These are phyloP conservation scores for Polyodon spathula DNA, from an alignment of 2,113 vertebrate genomes.

Conservation along the genomic window DNA sequence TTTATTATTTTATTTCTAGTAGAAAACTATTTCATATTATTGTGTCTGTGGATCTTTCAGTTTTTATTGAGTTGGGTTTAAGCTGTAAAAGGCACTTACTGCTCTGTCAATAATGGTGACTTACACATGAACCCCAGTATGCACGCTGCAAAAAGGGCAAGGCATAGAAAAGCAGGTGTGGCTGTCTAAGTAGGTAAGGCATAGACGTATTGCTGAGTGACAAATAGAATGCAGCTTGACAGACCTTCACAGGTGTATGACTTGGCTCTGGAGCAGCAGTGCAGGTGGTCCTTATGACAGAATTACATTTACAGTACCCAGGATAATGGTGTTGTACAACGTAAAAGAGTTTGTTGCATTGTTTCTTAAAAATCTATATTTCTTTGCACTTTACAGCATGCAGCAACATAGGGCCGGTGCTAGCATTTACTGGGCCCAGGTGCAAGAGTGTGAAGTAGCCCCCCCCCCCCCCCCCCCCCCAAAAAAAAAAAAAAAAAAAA, in stretches of 20 bases:
- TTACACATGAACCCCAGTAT: constrained; percentile 42
- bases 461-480: too few species aligned
- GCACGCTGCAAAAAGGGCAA: constrained; percentile 30
- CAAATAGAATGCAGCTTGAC: constrained; percentile 49
- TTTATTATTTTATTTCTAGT: too few species aligned
- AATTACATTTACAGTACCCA: not conserved
- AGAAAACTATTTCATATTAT: not conserved
- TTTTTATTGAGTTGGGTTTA: constrained; percentile 37
- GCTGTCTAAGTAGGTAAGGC: constrained; percentile 43
- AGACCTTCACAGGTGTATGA: constrained; percentile 41
- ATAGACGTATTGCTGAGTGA: constrained; percentile 44
- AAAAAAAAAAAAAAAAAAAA: too few species aligned
- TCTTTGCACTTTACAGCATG: not conserved
- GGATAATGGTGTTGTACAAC: not conserved
- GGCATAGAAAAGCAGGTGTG: constrained; percentile 41
- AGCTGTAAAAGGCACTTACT: constrained; percentile 43
- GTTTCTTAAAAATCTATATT: not conserved
- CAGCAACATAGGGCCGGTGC: too few species aligned
- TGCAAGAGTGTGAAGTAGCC: too few species aligned
- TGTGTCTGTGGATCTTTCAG: not conserved
- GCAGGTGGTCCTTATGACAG: constrained; percentile 52
- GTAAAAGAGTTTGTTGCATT: not conserved
- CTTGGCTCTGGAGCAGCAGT: constrained; percentile 37
- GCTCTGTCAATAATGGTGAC: constrained; percentile 45
- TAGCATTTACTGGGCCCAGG: too few species aligned